These are phyloP conservation scores for Argyresthia albistria DNA, from an alignment of 2,888 invertebrate genomes.

Conservation along the genomic window DNA sequence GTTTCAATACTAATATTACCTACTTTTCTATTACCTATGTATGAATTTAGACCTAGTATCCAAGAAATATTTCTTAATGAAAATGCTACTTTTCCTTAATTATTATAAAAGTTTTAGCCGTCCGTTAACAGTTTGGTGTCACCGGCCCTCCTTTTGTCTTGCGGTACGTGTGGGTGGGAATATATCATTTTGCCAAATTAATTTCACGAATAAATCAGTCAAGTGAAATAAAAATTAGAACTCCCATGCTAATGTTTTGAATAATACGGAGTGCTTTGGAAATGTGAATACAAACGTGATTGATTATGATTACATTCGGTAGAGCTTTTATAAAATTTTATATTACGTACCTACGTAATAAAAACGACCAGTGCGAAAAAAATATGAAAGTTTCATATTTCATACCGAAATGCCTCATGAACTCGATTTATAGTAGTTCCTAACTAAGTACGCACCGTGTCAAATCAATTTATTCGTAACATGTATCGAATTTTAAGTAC, in stretches of 20 bases:
- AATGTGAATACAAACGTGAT: too few relatives aligned
- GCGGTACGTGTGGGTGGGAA: constrained; percentile 19
- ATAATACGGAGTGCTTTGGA: background rate
- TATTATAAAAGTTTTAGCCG: background rate
- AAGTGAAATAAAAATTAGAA: constrained; percentile 11
- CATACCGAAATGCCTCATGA: too few relatives aligned
- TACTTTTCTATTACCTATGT: too few relatives aligned
- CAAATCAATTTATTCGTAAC: constrained; percentile 64
- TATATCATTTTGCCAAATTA: constrained; percentile 36
- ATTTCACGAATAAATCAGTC: constrained; percentile 29
- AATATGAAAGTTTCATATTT: too few relatives aligned
- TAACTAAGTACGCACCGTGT: constrained; percentile 31
- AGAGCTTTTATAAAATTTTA: constrained; percentile 5
- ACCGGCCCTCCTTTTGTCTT: constrained; percentile 11
- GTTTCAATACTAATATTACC: too few relatives aligned
- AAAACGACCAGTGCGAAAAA: too few relatives aligned
- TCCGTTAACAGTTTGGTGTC: constrained; percentile 9
- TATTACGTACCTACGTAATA: too few relatives aligned
- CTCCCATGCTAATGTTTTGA: constrained; percentile 9
- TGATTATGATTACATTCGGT: constrained; percentile 26
- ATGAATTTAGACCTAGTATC: too few relatives aligned
- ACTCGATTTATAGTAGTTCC: too few relatives aligned
- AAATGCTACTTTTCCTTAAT: background rate
- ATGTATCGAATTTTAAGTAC: constrained; percentile 44
- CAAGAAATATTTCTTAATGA: too few relatives aligned